Evolutionary conservation across 2,888 invertebrate species (phyloP).

Genomic region (Stenoptilia bipunctidactyla): DNA sequence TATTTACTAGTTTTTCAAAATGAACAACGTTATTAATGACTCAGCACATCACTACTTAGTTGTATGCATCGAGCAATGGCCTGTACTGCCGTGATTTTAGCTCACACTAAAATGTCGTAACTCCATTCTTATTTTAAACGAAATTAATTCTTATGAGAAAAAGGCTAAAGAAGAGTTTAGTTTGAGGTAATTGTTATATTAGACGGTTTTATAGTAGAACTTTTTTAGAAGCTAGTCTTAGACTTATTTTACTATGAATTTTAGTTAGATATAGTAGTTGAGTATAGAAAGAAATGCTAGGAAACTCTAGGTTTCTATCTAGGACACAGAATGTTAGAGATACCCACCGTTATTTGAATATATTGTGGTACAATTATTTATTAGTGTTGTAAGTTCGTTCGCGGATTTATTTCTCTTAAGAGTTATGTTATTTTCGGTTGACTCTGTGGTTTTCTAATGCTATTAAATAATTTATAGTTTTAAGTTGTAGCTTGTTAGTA

Average conservation of each 20-base stretch:
- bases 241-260: constrained; percentile 69
- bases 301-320: constrained; percentile 44
- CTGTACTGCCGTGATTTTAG: constrained; percentile 48
- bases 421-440: too few species aligned
- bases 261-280: constrained; percentile 64
- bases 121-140: constrained; percentile 7
- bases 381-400: constrained; percentile 16
- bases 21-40: neutral
- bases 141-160: too few species aligned
- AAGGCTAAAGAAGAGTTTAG: neutral
- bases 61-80: constrained; percentile 71
- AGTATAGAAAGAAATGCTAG: constrained; percentile 65
- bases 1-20: too few species aligned
- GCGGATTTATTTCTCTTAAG: constrained; percentile 4
- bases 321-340: constrained; percentile 63
- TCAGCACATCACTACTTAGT: constrained; percentile 56
- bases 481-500: too few species aligned
- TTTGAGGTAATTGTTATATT: neutral
- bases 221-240: constrained; percentile 65
- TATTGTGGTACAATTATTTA: constrained; percentile 31
- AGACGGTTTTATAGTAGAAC: constrained; percentile 8
- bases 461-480: too few species aligned
- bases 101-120: constrained; percentile 27
- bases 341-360: constrained; percentile 38
- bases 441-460: too few species aligned